These are phyloP conservation scores for Brachionus plicatilis DNA, from an alignment of 1,140 invertebrate species.

Conservation along the genomic window DNA sequence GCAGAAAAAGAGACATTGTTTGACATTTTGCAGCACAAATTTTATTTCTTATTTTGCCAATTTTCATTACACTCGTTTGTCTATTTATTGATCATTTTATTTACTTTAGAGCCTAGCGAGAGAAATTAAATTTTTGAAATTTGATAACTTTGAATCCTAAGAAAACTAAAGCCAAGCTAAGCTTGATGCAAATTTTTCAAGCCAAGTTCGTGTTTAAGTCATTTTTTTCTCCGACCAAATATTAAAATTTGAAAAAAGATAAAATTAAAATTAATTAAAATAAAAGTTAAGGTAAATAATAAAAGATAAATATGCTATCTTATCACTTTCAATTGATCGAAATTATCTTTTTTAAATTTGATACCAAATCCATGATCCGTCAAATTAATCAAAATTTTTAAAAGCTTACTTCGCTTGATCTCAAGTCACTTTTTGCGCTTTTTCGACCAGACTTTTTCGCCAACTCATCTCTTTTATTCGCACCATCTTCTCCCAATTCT, in stretches of 20 bases:
- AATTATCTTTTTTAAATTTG: conserved; percentile 18
- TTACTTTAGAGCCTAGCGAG: not conserved
- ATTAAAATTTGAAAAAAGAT: not conserved
- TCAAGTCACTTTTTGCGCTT: not conserved
- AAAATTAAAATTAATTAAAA: not conserved
- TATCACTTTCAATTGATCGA: conserved; percentile 8
- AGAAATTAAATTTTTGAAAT: conserved; percentile 35
- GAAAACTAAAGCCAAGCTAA: not conserved
- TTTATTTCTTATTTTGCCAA: not conserved
- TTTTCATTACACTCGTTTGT: not conserved
- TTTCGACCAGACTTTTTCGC: not conserved
- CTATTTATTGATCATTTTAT: conserved; percentile 35
- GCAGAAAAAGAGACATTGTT: not conserved
- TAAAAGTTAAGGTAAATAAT: conserved; percentile 7
- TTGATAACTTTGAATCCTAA: conserved; percentile 8
- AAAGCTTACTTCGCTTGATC: not conserved
- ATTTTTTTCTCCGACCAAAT: not conserved
- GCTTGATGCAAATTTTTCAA: not conserved
- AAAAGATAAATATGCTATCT: conserved; percentile 4
- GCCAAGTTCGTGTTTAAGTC: conserved; percentile 29
- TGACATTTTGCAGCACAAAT: not conserved
- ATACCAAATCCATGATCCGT: conserved; percentile 7
- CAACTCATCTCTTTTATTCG: not conserved
- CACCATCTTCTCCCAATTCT: not conserved
- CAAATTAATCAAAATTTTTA: conserved; percentile 3